Base-by-base conservation (phyloP, 92 coral and sea anemone genomes). In the Umimayanthus kanabou region DNA sequence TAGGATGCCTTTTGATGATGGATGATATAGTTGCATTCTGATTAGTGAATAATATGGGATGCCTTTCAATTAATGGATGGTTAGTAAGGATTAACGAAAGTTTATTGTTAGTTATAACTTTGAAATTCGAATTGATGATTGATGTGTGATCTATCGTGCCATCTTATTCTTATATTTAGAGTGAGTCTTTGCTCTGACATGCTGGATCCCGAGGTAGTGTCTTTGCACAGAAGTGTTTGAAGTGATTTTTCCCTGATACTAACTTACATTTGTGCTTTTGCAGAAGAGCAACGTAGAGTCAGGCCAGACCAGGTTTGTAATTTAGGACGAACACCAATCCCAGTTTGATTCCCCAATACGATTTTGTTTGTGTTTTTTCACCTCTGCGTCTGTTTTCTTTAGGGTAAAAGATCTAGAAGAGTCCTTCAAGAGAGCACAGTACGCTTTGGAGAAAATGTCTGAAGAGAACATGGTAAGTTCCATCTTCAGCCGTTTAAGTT, bases 381-480 rank as follows among this genome's bases (percentile, higher is more conserved):
- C 37, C 66, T 8, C 28, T 45, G 39, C 22, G 23, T 69, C 33
- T 89, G n/a, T 80, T 2, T 40, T 49, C 77, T 67, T 15, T 76
- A 97, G 99, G 87, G 80, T 95, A 4, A 77, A 89, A 81, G 98
- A 97, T 85, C 66, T 97, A 79, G 99, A 97, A 67, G 95, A 93
- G 25, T 90, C 95, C 15, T 80, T 97, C 28, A 93, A 92, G 77
- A 90, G 98, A 50, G 93, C 94, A 85, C 99, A 95, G 84, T 93
- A 93, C 82, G 90, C 95, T 25, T 90, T 95, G 86, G 98, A 97
- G 84, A 94, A 93, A 76, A 93, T 93, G 57, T 90, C 98, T 2
- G 98, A 97, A 89, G 98, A 95, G 49, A 95, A 97, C 39, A 92
- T 92, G 98, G 99, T 96, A 81, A 45, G 55, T 18, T 33, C 3